Evolutionary conservation across 2,888 invertebrate species (phyloP).

Genomic region (Andrena fulva): DNA sequence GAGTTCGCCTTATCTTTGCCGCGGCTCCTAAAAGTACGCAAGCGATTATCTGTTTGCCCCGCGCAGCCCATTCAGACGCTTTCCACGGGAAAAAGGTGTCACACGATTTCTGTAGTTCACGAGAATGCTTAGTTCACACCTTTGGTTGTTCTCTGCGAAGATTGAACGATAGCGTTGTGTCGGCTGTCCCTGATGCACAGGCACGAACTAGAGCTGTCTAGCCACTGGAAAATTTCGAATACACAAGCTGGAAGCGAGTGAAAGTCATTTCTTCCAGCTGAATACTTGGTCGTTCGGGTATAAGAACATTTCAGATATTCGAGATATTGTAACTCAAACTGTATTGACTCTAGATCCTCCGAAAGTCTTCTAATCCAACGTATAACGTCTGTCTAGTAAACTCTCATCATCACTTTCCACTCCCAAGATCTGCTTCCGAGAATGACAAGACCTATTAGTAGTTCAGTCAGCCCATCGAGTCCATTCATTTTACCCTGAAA

Average conservation of each 20-base stretch:
- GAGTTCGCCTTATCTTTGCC: constrained; percentile 33
- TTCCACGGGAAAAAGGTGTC: constrained; percentile 7
- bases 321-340: too few relatives aligned
- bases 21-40: constrained; percentile 1
- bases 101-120: neutral
- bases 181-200: too few relatives aligned
- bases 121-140: neutral
- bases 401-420: too few relatives aligned
- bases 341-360: too few relatives aligned
- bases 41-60: constrained; percentile 22
- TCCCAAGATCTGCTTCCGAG: too few relatives aligned
- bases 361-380: too few relatives aligned
- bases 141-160: neutral
- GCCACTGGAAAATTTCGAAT: too few relatives aligned
- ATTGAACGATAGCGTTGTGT: neutral
- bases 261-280: constrained; percentile 15
- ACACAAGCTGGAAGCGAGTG: neutral
- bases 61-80: neutral
- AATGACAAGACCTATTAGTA: too few relatives aligned
- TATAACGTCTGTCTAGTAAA: too few relatives aligned
- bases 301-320: neutral
- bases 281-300: neutral
- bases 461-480: neutral
- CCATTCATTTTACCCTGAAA: neutral
- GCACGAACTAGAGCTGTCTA: too few relatives aligned